phyloP scores from a whole-genome alignment of 2,797 vertebrate genomes.

The Ptychadena robeensis region DNA sequence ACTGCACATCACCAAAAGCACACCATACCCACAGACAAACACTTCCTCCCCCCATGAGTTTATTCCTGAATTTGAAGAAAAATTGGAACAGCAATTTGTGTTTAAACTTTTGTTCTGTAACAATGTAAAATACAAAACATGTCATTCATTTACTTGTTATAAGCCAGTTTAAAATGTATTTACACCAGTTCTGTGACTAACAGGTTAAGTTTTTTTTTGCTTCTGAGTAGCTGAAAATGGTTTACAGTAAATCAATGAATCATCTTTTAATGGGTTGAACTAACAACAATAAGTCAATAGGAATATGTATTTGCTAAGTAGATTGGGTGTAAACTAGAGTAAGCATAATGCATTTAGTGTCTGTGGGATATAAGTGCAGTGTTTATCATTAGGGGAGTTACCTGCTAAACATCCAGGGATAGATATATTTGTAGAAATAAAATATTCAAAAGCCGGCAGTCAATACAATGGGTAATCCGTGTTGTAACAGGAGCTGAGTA shows the following conservation, averaged over 20 bases:
- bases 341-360: conserved; percentile 16
- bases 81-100: too few relatives aligned
- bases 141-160: background rate
- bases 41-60: too few relatives aligned
- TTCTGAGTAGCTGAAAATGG: background rate
- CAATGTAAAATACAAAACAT: background rate
- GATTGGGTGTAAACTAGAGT: conserved; percentile 17
- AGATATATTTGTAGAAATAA: conserved; percentile 11
- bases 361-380: background rate
- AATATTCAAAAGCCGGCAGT: background rate
- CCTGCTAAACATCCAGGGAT: conserved; percentile 10
- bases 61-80: too few relatives aligned
- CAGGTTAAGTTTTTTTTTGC: conserved; percentile 9
- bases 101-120: background rate
- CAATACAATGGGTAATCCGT: background rate
- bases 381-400: conserved; percentile 22
- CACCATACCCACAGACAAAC: too few relatives aligned
- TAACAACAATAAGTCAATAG: conserved; percentile 43
- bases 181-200: background rate
- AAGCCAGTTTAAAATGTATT: background rate
- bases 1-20: too few relatives aligned
- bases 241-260: conserved; percentile 26
- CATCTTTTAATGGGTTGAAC: conserved; percentile 35
- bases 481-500: background rate
- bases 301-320: conserved; percentile 13